phyloP scores from a whole-genome alignment of 1,140 invertebrate species.

The Hyles euphorbiae region DNA sequence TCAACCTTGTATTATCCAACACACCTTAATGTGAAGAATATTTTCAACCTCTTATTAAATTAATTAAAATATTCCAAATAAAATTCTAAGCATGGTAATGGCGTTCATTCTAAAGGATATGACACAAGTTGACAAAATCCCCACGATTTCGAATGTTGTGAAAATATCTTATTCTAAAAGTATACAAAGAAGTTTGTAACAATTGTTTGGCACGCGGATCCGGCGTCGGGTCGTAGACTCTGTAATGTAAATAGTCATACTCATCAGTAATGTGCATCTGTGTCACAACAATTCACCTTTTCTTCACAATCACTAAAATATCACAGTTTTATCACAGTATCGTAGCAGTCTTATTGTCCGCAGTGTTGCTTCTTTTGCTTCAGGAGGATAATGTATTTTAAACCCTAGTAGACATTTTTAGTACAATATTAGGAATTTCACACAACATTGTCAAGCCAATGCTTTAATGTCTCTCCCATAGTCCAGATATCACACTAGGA shows the following conservation, averaged over 20 bases:
- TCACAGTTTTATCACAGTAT: conserved; percentile 57
- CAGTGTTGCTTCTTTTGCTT: neutral
- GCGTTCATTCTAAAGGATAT: too few species aligned
- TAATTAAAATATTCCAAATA: too few species aligned
- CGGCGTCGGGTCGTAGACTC: conserved; percentile 41
- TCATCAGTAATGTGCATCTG: conserved; percentile 46
- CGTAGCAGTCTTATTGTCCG: conserved; percentile 25
- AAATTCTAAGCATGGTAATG: too few species aligned
- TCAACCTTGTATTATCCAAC: too few species aligned
- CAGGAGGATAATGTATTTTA: neutral
- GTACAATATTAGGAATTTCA: neutral
- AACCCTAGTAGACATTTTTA: neutral
- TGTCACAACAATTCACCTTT: conserved; percentile 32
- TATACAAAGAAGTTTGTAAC: too few species aligned
- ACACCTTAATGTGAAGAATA: too few species aligned
- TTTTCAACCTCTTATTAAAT: too few species aligned
- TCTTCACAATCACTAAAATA: conserved; percentile 47
- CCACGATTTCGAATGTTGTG: too few species aligned
- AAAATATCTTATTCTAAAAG: too few species aligned
- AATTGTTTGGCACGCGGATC: conserved; percentile 48
- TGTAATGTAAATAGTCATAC: conserved; percentile 67
- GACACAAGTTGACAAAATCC: too few species aligned
- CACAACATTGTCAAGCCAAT: neutral
- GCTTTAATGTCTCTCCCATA: too few species aligned
- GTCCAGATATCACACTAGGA: too few species aligned